A percentile compares a stretch with the other conserved stretches of the same genome.
Evolutionary conservation across 2,797 vertebrate species (phyloP).

Genomic region (Brachyrhaphis roseni): DNA sequence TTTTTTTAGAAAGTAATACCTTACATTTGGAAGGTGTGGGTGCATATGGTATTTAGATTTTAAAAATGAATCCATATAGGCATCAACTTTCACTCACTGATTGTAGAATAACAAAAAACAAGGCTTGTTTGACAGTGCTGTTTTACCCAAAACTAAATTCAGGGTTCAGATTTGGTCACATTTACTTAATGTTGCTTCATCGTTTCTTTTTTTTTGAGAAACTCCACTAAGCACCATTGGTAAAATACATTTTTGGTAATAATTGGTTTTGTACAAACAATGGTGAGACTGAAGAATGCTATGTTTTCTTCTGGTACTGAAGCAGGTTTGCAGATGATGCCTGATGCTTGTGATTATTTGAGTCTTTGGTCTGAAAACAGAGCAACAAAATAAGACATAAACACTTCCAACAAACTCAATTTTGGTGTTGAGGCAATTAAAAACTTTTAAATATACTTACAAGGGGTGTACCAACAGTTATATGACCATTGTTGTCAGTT

Average conservation of each 20-base stretch:
- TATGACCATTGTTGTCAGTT: slow-evolving; percentile 64
- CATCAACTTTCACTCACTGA: slow-evolving; percentile 20
- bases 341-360: slow-evolving; percentile 54
- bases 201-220: not conserved
- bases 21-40: not conserved
- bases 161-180: not conserved
- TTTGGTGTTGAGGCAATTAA: not conserved
- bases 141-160: not conserved
- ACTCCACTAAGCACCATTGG: not conserved
- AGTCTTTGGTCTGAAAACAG: slow-evolving; percentile 63
- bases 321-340: slow-evolving; percentile 59
- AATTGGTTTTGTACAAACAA: slow-evolving; percentile 31
- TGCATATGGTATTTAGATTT: not conserved
- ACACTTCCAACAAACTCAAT: not conserved
- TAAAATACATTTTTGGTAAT: slow-evolving; percentile 9
- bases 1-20: not conserved
- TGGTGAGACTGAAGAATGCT: slow-evolving; percentile 44
- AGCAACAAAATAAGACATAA: slow-evolving; percentile 27
- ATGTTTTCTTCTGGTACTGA: slow-evolving; percentile 73
- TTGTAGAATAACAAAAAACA: not conserved
- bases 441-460: slow-evolving; percentile 71
- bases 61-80: slow-evolving; percentile 10
- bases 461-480: slow-evolving; percentile 67
- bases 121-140: not conserved
- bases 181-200: not conserved